Base-by-base conservation (phyloP, 2,113 vertebrate genomes). In the Limnothrissa miodon region DNA sequence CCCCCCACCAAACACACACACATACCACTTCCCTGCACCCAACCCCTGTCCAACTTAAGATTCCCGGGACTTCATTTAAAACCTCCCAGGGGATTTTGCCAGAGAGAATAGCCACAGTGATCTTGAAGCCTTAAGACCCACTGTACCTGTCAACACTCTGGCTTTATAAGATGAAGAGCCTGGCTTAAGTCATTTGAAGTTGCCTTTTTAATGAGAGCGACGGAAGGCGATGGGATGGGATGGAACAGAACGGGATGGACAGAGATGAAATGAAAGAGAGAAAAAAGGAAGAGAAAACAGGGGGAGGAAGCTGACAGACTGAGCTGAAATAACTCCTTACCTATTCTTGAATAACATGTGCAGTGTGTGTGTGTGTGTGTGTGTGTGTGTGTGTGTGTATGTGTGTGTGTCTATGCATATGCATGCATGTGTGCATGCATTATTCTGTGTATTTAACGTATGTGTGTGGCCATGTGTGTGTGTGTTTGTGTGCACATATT, bases 141-240 rank as follows among this genome's bases (percentile, higher is more conserved):
- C 89, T 89, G 89, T 93, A 92, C 92, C 92, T 93, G 92, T 93
- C 93, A 92, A 89, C 92, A 91, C 88, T 82, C 87, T 83, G 89
- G 87, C 92, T 93, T 92, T 89, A 70, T 36, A 33, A 81, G 81
- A 90, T 90, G 88, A 93, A 88, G 92, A 92, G 91, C 81, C 86
- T 88, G 86, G 92, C 92, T 92, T 93, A 92, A 93, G 89, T 91
- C 92, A 93, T 93, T 90, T 94, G 62, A 90, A 93, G 92, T 92
- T 92, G 89, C 87, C 86, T 83, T 84, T 87, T 84, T 91, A 89
- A 91, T 91, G 89, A 91, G 90, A 85, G 86, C 85, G 85, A 81
- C 66, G 79, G 88, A 90, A 88, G 90, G n/a, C n/a, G n/a, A n/a
- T n/a, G n/a, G n/a, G n/a, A n/a, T n/a, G n/a, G n/a, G n/a, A n/a